Percentiles rank a stretch among this genome's conserved stretches.
Evolutionary conservation across 2,797 vertebrate species (phyloP).

Genomic region (Odontamblyopus lacepedii): DNA sequence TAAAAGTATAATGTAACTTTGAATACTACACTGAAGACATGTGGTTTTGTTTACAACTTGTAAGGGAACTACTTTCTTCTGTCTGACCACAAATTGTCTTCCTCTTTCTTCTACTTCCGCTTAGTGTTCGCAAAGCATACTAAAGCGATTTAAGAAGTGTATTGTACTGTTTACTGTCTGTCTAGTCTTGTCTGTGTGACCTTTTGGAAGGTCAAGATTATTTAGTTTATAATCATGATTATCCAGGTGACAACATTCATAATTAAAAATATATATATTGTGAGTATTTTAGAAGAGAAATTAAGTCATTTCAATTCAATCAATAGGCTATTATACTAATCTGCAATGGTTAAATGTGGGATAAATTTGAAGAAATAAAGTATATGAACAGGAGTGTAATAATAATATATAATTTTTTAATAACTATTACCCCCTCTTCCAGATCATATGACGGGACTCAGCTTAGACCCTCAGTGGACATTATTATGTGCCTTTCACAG

Average conservation of each 20-base stretch:
- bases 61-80: slow-evolving; percentile 29
- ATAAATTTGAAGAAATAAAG: background rate
- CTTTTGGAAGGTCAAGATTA: background rate
- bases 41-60: slow-evolving; percentile 62
- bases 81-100: slow-evolving; percentile 60
- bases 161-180: no score
- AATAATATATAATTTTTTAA: background rate
- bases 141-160: background rate
- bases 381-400: background rate
- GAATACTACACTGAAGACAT: slow-evolving; percentile 10
- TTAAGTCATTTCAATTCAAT: no score
- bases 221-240: background rate
- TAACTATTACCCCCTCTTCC: background rate
- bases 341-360: background rate
- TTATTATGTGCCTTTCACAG: slow-evolving; percentile 22
- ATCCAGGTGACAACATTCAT: background rate
- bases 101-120: slow-evolving; percentile 63
- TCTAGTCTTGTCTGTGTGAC: background rate
- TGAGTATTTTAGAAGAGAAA: no score
- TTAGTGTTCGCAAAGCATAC: background rate
- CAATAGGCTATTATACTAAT: background rate
- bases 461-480: background rate
- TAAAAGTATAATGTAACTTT: background rate
- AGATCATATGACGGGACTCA: background rate
- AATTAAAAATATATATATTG: background rate